phyloP scores from a whole-genome alignment of 2,113 vertebrate genomes.

The Cyprinodon variegatus region DNA sequence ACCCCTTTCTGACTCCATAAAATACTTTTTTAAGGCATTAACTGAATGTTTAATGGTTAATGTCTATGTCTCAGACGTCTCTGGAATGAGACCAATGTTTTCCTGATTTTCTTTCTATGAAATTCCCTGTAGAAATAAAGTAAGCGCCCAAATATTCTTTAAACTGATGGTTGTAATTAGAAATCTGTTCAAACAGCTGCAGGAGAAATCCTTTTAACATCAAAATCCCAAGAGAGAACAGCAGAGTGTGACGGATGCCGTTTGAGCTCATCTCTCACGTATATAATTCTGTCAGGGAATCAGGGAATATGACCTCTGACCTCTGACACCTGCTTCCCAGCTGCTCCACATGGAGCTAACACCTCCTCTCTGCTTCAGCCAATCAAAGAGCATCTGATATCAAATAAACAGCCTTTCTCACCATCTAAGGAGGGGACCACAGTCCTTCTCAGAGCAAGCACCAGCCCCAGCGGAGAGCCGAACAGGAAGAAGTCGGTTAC shows the following conservation, averaged over 20 bases:
- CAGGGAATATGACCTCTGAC: conserved; percentile 15
- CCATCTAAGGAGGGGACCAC: conserved; percentile 91
- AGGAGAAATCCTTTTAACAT: neutral
- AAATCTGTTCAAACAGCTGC: conserved; percentile 32
- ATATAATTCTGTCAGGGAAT: conserved; percentile 17
- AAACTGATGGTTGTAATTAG: neutral
- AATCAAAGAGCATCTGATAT: neutral
- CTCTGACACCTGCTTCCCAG: conserved; percentile 30
- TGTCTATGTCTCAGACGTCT: no score
- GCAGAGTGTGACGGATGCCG: neutral
- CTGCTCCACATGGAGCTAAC: conserved; percentile 5
- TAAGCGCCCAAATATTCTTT: neutral
- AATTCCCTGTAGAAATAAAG: neutral
- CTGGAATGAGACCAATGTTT: neutral
- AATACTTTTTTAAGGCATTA: no score
- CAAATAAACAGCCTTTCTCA: conserved; percentile 55
- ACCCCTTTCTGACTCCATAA: no score
- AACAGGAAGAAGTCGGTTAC: conserved; percentile 97
- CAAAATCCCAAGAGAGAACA: conserved; percentile 2
- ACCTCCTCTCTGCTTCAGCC: conserved; percentile 8
- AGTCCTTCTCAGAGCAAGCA: conserved; percentile 94
- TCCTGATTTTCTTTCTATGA: neutral
- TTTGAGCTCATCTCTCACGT: conserved; percentile 14
- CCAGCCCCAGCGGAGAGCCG: conserved; percentile 92
- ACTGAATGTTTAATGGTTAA: no score